Evolutionary conservation across 1,140 invertebrate species (phyloP).

Genomic region (Danaus plexippus): DNA sequence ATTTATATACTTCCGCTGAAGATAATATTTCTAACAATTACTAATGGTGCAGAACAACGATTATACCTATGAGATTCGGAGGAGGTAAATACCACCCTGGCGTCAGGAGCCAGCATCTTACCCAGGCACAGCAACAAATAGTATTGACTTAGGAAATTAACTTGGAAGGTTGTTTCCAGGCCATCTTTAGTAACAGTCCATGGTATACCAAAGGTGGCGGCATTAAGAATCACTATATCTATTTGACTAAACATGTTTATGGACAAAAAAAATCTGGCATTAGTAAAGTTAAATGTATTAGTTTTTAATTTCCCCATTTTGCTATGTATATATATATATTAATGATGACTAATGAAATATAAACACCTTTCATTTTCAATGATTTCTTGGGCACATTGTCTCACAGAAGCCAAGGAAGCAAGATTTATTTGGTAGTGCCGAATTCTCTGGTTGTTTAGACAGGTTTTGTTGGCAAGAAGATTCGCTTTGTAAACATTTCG

Average conservation of each 20-base stretch:
- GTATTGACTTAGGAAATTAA: conserved; percentile 87
- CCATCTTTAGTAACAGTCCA: conserved; percentile 86
- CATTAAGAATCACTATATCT: conserved; percentile 92
- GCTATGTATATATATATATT: too few species aligned
- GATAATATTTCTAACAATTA: too few species aligned
- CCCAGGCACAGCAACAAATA: conserved; percentile 86
- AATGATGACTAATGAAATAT: conserved; percentile 15
- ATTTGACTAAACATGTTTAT: conserved; percentile 75
- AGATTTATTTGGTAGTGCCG: conserved; percentile 44
- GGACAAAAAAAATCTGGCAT: too few species aligned
- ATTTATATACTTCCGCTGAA: too few species aligned
- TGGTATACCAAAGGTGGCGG: conserved; percentile 87
- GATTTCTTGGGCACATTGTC: conserved; percentile 41
- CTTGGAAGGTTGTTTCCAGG: conserved; percentile 91
- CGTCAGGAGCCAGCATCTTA: conserved; percentile 75
- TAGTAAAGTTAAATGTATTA: too few species aligned
- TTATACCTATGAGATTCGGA: conserved; percentile 92
- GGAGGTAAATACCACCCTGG: conserved; percentile 87
- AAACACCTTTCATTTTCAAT: conserved; percentile 39
- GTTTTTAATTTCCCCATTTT: too few species aligned
- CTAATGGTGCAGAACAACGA: too few species aligned
- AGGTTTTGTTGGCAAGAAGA: conserved; percentile 32
- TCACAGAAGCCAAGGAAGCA: conserved; percentile 49
- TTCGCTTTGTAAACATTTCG: conserved; percentile 51
- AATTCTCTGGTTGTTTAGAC: conserved; percentile 30